Conservation (phyloP, 2,797 vertebrate genomes). For the Natrix natrix region DNA sequence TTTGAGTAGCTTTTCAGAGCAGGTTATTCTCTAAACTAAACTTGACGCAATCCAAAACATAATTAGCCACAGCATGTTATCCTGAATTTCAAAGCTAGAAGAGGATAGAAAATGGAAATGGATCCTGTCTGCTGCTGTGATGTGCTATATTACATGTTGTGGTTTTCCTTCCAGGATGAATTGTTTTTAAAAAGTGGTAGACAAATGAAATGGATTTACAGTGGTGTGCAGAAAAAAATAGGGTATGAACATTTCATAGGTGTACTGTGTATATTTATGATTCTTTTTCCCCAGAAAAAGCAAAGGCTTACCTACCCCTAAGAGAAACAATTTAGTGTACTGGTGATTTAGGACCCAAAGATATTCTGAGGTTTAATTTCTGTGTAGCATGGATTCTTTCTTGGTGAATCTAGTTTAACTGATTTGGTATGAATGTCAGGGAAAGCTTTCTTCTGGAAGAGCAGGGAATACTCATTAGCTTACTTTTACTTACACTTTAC, state of each 20-base stretch:
- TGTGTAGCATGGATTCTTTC: slow-evolving; percentile 3
- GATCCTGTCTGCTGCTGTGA: slow-evolving; percentile 3
- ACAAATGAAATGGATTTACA: slow-evolving; percentile 30
- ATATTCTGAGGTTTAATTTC: slow-evolving; percentile 14
- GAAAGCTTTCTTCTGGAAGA: background rate
- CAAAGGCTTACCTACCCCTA: background rate
- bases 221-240: background rate
- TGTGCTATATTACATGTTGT: slow-evolving; percentile 24
- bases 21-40: slow-evolving; percentile 5
- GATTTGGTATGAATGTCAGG: background rate
- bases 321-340: background rate
- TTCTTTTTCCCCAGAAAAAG: slow-evolving; percentile 29
- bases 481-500: background rate
- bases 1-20: background rate
- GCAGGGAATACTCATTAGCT: background rate
- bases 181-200: background rate
- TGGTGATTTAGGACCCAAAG: background rate
- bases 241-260: slow-evolving; percentile 10
- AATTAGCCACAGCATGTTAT: slow-evolving; percentile 23
- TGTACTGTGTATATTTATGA: background rate
- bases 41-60: slow-evolving; percentile 31
- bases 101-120: background rate
- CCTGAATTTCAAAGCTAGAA: slow-evolving; percentile 4
- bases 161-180: slow-evolving; percentile 22
- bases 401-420: background rate